Conservation (phyloP, 2,888 invertebrate species). For the Tanypteryx hageni region DNA sequence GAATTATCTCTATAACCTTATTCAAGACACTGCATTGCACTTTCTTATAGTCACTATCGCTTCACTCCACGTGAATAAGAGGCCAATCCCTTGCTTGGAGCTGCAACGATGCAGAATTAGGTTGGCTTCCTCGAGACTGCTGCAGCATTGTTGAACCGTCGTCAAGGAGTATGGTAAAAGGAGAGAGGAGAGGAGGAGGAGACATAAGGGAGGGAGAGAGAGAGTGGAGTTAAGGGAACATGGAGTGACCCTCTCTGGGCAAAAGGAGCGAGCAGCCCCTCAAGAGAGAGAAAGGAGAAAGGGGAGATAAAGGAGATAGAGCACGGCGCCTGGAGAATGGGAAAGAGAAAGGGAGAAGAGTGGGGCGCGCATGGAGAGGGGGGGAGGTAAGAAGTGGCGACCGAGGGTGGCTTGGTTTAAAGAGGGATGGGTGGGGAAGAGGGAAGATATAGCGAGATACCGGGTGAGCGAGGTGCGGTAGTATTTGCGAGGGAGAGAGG, state of each 20-base stretch:
- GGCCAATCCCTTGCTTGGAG: background rate
- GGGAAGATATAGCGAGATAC: background rate
- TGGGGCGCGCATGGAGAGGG: background rate
- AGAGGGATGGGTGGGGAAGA: background rate
- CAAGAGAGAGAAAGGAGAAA: background rate
- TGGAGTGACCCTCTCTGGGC: slow-evolving; percentile 51
- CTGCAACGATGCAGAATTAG: slow-evolving; percentile 62
- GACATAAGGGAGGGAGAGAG: background rate
- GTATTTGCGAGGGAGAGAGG: background rate
- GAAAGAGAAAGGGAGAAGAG: slow-evolving; percentile 36
- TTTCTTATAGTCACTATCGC: slow-evolving; percentile 46
- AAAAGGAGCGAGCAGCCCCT: slow-evolving; percentile 21
- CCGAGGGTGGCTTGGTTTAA: background rate
- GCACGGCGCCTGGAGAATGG: background rate
- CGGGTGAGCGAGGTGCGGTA: background rate
- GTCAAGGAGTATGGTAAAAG: slow-evolving; percentile 46
- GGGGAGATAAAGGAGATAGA: background rate
- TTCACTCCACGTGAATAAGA: background rate
- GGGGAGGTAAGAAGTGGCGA: slow-evolving; percentile 33
- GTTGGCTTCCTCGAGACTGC: slow-evolving; percentile 62
- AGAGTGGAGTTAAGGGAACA: slow-evolving; percentile 1
- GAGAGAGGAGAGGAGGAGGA: background rate
- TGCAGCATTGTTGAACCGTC: slow-evolving; percentile 55
- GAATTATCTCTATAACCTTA: background rate
- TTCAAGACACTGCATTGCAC: slow-evolving; percentile 42